Conservation (phyloP, 2,113 vertebrate genomes). For the Pseudorhombus dupliciocellatus region DNA sequence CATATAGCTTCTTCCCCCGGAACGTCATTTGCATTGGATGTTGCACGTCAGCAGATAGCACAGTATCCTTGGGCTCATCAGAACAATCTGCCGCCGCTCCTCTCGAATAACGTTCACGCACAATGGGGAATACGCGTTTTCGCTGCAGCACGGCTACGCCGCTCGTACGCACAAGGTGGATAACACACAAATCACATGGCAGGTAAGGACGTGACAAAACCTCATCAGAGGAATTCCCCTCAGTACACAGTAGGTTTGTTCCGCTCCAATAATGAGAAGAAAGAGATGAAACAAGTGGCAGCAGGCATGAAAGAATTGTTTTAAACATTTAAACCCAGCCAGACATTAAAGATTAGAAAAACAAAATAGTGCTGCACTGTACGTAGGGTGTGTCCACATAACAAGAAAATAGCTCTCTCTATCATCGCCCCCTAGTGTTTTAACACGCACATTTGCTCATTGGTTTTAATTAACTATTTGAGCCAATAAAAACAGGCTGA, state of each 20-base stretch:
- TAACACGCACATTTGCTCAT: too few species aligned
- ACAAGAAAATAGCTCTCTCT: too few species aligned
- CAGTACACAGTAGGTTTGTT: not conserved
- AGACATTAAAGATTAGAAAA: not conserved
- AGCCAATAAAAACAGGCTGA: too few species aligned
- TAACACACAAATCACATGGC: not conserved
- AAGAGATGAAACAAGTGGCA: not conserved
- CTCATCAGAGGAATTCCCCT: not conserved
- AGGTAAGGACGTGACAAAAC: not conserved
- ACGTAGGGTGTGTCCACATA: too few species aligned
- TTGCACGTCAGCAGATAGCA: constrained; percentile 28
- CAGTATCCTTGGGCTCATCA: constrained; percentile 47
- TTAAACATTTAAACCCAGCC: not conserved
- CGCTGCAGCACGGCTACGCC: not conserved
- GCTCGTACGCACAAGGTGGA: not conserved
- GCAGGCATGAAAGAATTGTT: not conserved
- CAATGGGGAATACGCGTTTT: not conserved
- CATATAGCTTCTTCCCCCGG: not conserved
- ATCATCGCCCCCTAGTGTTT: too few species aligned
- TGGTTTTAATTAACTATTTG: too few species aligned
- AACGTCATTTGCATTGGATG: constrained; percentile 41
- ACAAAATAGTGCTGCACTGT: too few species aligned
- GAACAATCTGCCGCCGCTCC: constrained; percentile 41
- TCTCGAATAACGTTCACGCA: not conserved
- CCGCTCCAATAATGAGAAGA: too few species aligned